Conservation (phyloP, 2,888 invertebrate genomes). For the Eubasilissa splendida region DNA sequence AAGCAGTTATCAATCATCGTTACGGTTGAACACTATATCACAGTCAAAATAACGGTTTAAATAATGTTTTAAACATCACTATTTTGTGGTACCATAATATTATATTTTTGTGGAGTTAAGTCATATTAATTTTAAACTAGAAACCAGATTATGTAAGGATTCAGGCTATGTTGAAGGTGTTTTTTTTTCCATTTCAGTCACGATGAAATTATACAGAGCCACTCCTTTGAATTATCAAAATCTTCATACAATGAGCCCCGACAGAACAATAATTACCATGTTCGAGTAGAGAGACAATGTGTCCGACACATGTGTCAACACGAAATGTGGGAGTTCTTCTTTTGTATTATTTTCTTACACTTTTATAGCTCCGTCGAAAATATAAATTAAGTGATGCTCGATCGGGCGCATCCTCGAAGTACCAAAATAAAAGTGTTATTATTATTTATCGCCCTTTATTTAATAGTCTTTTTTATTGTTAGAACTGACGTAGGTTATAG, state of each 20-base stretch:
- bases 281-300: constrained; percentile 6
- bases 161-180: too few species aligned
- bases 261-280: constrained; percentile 18
- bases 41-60: too few species aligned
- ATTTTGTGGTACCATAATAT: too few species aligned
- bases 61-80: too few species aligned
- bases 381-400: not conserved
- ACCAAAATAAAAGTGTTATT: constrained; percentile 11
- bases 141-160: too few species aligned
- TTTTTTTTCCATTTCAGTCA: not conserved
- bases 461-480: constrained; percentile 27
- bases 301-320: constrained; percentile 19
- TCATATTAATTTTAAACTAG: too few species aligned
- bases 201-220: constrained; percentile 23
- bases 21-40: too few species aligned
- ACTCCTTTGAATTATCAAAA: constrained; percentile 23
- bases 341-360: constrained; percentile 7
- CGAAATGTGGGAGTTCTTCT: constrained; percentile 5
- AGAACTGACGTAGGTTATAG: not conserved
- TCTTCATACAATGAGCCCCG: constrained; percentile 25
- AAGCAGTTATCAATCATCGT: too few species aligned
- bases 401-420: constrained; percentile 8
- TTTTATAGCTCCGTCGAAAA: constrained; percentile 11
- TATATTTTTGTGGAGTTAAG: too few species aligned
- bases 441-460: constrained; percentile 16